Percentiles rank a stretch among this genome's conserved stretches.
Evolutionary conservation across 1,140 invertebrate species (phyloP).

Genomic region (Drosophila pseudoananassae): DNA sequence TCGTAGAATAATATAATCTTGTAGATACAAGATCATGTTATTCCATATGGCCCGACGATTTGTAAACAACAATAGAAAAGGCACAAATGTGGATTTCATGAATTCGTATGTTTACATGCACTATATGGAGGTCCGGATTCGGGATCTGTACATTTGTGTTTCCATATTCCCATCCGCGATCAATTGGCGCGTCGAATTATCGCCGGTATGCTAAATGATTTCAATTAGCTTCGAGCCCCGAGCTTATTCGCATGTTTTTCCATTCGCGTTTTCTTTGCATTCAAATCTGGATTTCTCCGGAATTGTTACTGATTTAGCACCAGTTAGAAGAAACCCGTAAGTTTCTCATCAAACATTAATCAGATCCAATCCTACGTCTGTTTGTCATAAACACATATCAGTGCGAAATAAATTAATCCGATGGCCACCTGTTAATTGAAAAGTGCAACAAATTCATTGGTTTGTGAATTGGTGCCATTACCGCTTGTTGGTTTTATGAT

Average conservation of each 20-base stretch:
- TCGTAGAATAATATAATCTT: constrained; percentile 8
- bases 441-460: constrained; percentile 18
- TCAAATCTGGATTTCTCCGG: constrained; percentile 30
- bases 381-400: constrained; percentile 3
- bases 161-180: constrained; percentile 14
- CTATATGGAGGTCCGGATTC: constrained; percentile 24
- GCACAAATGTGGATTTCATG: constrained; percentile 58
- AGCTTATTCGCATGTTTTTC: constrained; percentile 9
- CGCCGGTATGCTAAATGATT: constrained; percentile 58
- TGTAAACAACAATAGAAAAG: constrained; percentile 48
- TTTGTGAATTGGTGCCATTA: constrained; percentile 24
- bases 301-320: constrained; percentile 19
- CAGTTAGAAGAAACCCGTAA: constrained; percentile 9
- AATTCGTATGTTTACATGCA: constrained; percentile 63
- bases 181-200: constrained; percentile 70
- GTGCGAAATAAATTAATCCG: constrained; percentile 15
- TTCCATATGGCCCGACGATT: constrained; percentile 29
- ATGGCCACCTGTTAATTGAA: constrained; percentile 25
- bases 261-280: constrained; percentile 14
- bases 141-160: constrained; percentile 18
- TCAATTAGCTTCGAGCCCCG: constrained; percentile 41
- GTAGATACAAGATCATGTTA: constrained; percentile 32
- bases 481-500: background rate
- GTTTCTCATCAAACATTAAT: constrained; percentile 19
- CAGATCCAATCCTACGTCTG: constrained; percentile 1